Percentiles rank a stretch among this genome's conserved stretches.
Conservation (phyloP, 2,797 vertebrate species). For the Lithobates pipiens region DNA sequence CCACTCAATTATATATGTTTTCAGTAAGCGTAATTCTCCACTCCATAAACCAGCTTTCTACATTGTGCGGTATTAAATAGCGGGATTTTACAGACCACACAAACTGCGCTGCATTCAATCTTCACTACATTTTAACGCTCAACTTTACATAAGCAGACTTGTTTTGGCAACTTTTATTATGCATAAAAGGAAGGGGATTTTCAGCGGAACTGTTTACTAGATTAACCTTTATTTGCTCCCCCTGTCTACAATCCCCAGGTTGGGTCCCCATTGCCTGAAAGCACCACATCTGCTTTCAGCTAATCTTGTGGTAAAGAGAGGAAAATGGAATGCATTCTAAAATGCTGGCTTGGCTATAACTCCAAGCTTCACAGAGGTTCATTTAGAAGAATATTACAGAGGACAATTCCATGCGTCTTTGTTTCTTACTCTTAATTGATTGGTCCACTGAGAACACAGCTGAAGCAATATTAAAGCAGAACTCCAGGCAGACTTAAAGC, state of each 20-base stretch:
- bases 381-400: neutral
- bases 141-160: slow-evolving; percentile 3
- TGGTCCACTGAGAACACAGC: neutral
- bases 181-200: slow-evolving; percentile 5
- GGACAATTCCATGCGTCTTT: neutral
- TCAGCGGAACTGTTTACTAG: slow-evolving; percentile 3
- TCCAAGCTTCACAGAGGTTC: neutral
- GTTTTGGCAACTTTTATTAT: slow-evolving; percentile 12
- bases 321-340: neutral
- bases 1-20: slow-evolving; percentile 41
- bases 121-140: slow-evolving; percentile 12
- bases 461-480: neutral
- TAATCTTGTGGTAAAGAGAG: slow-evolving; percentile 8
- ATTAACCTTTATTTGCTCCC: slow-evolving; percentile 15
- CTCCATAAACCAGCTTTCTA: slow-evolving; percentile 21
- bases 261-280: neutral
- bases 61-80: slow-evolving; percentile 17
- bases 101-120: slow-evolving; percentile 22
- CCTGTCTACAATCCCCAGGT: slow-evolving; percentile 16
- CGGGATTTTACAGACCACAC: slow-evolving; percentile 42
- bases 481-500: too few relatives aligned
- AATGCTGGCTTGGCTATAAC: neutral
- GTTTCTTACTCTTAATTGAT: neutral
- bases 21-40: slow-evolving; percentile 23
- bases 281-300: slow-evolving; percentile 4